These are phyloP conservation scores for Drosophila miranda DNA, from an alignment of 1,140 invertebrate species.

Conservation along the genomic window DNA sequence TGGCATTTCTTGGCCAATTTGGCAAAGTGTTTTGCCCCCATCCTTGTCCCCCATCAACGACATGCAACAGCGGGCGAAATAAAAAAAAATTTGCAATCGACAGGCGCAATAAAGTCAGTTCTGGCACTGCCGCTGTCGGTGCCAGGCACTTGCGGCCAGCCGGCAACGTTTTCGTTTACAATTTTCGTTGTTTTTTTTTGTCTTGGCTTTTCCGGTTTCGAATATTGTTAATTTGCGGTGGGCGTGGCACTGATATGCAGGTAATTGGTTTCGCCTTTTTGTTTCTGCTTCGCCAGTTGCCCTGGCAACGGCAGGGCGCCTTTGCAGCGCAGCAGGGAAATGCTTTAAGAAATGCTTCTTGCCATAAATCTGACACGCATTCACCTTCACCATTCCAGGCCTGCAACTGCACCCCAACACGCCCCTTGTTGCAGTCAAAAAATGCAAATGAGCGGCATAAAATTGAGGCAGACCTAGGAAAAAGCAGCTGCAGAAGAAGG, in stretches of 20 bases:
- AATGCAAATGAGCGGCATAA: conserved; percentile 73
- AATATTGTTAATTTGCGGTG: conserved; percentile 58
- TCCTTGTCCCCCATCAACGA: conserved; percentile 19
- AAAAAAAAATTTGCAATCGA: conserved; percentile 57
- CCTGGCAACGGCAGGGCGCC: conserved; percentile 17
- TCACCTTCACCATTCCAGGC: conserved; percentile 11
- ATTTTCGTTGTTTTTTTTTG: conserved; percentile 9
- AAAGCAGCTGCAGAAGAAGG: conserved; percentile 7
- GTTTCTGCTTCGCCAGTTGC: conserved; percentile 42
- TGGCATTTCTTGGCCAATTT: conserved; percentile 72
- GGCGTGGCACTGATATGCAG: conserved; percentile 53
- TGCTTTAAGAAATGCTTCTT: conserved; percentile 29
- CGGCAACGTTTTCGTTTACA: conserved; percentile 27
- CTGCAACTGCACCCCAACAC: background rate
- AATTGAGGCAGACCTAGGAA: conserved; percentile 38
- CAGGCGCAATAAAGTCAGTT: conserved; percentile 68
- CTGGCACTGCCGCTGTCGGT: conserved; percentile 42
- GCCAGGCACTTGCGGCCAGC: conserved; percentile 63
- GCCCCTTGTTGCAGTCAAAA: conserved; percentile 49
- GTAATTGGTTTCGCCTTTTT: conserved; percentile 55
- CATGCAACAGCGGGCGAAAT: conserved; percentile 43
- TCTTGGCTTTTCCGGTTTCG: conserved; percentile 5
- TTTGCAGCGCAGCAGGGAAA: background rate
- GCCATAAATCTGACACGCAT: conserved; percentile 61
- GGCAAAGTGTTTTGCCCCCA: conserved; percentile 67